Evolutionary conservation across 2,113 vertebrate species (phyloP).

Genomic region (Struthio camelus): DNA sequence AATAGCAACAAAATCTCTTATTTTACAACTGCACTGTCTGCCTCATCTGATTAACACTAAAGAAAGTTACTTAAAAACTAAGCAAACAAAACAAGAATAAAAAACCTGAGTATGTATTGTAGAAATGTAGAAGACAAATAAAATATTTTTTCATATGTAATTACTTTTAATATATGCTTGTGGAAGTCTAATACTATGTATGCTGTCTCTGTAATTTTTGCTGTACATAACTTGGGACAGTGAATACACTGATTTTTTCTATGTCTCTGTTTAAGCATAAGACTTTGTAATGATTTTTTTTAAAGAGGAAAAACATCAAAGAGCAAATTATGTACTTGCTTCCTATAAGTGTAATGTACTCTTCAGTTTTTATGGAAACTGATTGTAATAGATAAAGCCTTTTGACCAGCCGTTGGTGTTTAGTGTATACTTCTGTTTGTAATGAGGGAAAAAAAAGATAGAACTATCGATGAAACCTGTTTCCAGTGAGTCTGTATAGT

Average conservation of each 20-base stretch:
- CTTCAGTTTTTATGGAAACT: conserved; percentile 78
- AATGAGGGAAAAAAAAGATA: conserved; percentile 35
- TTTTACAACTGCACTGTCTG: conserved; percentile 68
- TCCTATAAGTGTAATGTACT: conserved; percentile 78
- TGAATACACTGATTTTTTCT: conserved; percentile 93
- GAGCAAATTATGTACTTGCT: conserved; percentile 86
- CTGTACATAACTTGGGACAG: conserved; percentile 92
- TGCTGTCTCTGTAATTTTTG: conserved; percentile 86
- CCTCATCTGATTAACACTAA: conserved; percentile 70
- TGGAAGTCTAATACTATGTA: conserved; percentile 85
- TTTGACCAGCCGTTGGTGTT: conserved; percentile 75
- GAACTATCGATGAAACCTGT: conserved; percentile 56
- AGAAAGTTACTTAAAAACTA: conserved; percentile 55
- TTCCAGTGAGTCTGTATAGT: conserved; percentile 65
- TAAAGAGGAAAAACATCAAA: conserved; percentile 88
- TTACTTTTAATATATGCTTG: conserved; percentile 87
- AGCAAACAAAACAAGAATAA: conserved; percentile 65
- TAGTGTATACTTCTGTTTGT: conserved; percentile 72
- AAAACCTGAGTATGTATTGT: conserved; percentile 81
- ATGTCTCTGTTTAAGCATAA: conserved; percentile 96
- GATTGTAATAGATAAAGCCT: conserved; percentile 79
- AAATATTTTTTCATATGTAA: conserved; percentile 87
- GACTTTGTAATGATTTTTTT: conserved; percentile 97
- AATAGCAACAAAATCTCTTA: conserved; percentile 62
- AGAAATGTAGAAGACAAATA: conserved; percentile 85